Evolutionary conservation across 1,140 invertebrate species (phyloP).

Genomic region (Penaeus chinensis): DNA sequence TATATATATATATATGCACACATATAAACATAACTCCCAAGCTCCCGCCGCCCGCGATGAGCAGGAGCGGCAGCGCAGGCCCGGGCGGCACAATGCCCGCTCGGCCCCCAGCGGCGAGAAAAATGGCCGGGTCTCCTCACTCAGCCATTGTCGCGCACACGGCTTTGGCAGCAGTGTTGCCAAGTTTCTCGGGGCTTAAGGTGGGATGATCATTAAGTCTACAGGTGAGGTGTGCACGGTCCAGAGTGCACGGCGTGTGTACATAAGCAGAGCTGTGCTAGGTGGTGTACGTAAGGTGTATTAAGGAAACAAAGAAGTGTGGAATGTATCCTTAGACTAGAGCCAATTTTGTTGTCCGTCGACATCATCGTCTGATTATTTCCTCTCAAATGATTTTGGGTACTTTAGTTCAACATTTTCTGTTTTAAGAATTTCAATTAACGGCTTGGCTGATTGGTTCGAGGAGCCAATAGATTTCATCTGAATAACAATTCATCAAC

Average conservation of each 20-base stretch:
- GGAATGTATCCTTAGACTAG: no score
- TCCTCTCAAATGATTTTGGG: no score
- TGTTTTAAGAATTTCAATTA: no score
- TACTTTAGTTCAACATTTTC: no score
- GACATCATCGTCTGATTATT: no score
- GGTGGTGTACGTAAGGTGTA: no score
- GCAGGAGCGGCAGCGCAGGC: not conserved
- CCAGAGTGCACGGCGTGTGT: no score
- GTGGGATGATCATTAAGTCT: not conserved
- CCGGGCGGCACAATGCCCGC: slow-evolving; percentile 38
- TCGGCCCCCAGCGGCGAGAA: slow-evolving; percentile 48
- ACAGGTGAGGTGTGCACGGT: not conserved
- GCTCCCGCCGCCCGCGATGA: not conserved
- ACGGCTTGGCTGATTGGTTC: not conserved
- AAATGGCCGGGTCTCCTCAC: slow-evolving; percentile 44
- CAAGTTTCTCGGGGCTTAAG: not conserved
- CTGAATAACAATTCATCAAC: slow-evolving; percentile 52
- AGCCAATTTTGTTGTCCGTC: no score
- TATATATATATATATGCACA: no score
- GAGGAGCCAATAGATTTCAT: slow-evolving; percentile 48
- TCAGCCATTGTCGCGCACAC: slow-evolving; percentile 46
- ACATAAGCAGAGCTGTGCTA: no score
- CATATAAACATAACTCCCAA: no score
- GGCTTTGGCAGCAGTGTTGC: slow-evolving; percentile 11
- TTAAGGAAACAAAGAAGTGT: no score